Base-by-base conservation (phyloP, 2,113 vertebrate genomes). In the Rhinoderma darwinii region DNA sequence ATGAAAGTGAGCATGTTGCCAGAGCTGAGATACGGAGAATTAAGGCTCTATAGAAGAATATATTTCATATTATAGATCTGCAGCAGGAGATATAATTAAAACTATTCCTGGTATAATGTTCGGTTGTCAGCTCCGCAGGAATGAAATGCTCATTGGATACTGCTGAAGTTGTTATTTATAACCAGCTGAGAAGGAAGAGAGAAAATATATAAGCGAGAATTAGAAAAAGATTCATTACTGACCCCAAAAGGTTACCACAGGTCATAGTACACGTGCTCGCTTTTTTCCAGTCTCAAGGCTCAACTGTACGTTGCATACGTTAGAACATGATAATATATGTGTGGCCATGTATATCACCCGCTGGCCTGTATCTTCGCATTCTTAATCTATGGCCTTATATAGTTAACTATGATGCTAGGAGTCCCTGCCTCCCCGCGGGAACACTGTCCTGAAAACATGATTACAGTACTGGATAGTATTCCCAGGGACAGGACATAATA, bases 21-120 rank as follows among this genome's bases (percentile, higher is more conserved):
- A 74, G 50, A 44, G 85, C 85, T 82, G 85, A 87, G 78, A 87
- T 87, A 15, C 78, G 74, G 63, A 66, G 78, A 75, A 87, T 82
- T 61, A 87, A 82, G 37, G 12, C 63, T 37, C 78, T 82, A 75
- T 61, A 47, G 74, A 82, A 78, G 50, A 78, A 61, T 56, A 87
- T 82, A 87, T 87, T 87, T 87, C 79, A 87, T 87, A 82, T 75
- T 87, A 82, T 44, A 56, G 78, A 82, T 87, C 68, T 82, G 41
- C 79, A 75, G 78, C 70, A 81, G 70, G 54, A 75, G 78, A 75
- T 87, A 82, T 87, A 87, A 87, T 87, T 87, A 87, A 81, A 87
- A 75, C 86, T 87, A 87, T 87, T 82, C 86, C 70, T 82, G 54
- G 86, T 74, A 87, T 87, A 82, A 87, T 87, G 86, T 76, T 72